A percentile compares a stretch with the other conserved stretches of the same genome.
Evolutionary conservation across 2,888 invertebrate species (phyloP).

Genomic region (Trissonchulus latispiculum): DNA sequence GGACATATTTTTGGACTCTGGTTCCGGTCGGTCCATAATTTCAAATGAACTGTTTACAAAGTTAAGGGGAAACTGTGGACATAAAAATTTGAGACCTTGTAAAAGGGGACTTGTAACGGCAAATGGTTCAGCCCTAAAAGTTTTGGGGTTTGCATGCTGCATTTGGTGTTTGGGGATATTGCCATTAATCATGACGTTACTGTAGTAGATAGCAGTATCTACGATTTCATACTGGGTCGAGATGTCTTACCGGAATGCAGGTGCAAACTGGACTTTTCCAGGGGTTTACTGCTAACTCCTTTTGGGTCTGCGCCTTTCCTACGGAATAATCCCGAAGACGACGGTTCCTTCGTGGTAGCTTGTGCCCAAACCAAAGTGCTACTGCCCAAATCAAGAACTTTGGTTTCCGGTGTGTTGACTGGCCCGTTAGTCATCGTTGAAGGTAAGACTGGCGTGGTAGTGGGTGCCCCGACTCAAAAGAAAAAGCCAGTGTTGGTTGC

Average conservation of each 20-base stretch:
- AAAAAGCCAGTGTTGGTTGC: not conserved
- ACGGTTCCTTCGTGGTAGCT: not conserved
- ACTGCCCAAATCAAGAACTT: not conserved
- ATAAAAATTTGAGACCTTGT: not conserved
- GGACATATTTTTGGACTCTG: not conserved
- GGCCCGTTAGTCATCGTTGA: no score
- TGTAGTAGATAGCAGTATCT: not conserved
- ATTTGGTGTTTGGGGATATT: not conserved
- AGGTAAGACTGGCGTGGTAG: no score
- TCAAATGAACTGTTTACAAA: not conserved
- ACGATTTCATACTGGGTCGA: not conserved
- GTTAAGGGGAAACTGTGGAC: not conserved
- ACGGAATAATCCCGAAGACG: no score
- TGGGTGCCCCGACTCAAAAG: no score
- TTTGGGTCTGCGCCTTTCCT: not conserved
- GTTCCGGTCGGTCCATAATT: not conserved
- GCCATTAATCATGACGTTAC: not conserved
- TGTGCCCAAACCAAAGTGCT: not conserved
- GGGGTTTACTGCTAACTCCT: not conserved
- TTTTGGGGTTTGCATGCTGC: not conserved
- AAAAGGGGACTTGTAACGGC: not conserved
- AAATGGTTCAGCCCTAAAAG: not conserved
- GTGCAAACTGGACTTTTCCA: not conserved
- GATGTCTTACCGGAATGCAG: not conserved
- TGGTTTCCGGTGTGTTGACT: no score